Base-by-base conservation (phyloP, 2,113 vertebrate species). In the Thunnus maccoyii region DNA sequence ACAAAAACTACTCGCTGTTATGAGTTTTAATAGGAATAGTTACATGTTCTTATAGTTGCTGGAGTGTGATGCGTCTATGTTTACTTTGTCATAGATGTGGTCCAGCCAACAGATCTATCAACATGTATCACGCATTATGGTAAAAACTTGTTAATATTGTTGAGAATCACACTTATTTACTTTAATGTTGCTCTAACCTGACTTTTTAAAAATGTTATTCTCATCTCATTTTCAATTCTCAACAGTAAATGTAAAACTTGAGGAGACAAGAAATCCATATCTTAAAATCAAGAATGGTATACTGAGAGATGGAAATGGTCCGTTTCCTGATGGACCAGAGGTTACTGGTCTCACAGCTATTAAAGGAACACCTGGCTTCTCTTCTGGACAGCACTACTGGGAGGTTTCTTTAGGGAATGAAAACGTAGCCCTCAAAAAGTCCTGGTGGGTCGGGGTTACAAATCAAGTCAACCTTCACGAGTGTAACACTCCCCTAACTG, bases 361-460 rank as follows among this genome's bases (percentile, higher is more conserved):
- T 62, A 75, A 7, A 58, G 94, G 89, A 85, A 78, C 32, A 4
- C 2, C 54, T 3, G 62, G 16, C 25, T 88, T 92, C 68, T 56
- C 58, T 5, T 56, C 72, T 47, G 91, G 93, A 25, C 6, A 62
- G n/a, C 74, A 79, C 76, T 94, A 94, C 80, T 95, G 94, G 94
- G 92, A 93, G 64, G 92, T 94, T 52, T 63, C 14, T 41, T 5
- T 95, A 50, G 0, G 0, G 1, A 0, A 0, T 0, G 0, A 0
- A 2, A 1, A 6, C 0, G 0, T 3, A 15, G 15, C 0, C 2
- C 0, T 25, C 3, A 94, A 94, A 76, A 0, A 1, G 25, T 93
- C 81, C 44, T 95, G 94, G 93, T 80, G 89, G 80, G 54, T 95
- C 5, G 94, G 94, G 44, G 83, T 94, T 27, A 76, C 84, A n/a